Evolutionary conservation across 2,113 vertebrate genomes (phyloP).

Genomic region (Tragelaphus buxtoni): DNA sequence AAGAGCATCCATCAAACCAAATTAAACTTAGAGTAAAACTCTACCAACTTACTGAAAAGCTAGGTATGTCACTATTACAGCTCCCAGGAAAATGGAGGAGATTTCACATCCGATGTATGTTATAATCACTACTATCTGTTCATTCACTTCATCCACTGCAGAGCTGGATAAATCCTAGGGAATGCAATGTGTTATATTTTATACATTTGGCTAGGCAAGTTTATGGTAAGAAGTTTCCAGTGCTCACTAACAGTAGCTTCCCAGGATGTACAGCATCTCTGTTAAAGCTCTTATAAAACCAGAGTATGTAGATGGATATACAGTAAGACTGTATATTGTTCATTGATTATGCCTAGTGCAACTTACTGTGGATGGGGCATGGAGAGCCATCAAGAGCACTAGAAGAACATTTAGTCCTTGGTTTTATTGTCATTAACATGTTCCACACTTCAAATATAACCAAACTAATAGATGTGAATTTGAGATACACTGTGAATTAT

Average conservation of each 20-base stretch:
- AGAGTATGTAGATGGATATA: neutral
- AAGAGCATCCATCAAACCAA: conserved; percentile 14
- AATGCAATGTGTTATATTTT: conserved; percentile 29
- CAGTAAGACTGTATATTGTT: neutral
- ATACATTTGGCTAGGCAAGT: neutral
- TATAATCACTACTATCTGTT: conserved; percentile 82
- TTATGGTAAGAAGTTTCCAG: neutral
- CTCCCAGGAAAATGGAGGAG: conserved; percentile 88
- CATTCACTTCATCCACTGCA: conserved; percentile 68
- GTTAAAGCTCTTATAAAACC: neutral
- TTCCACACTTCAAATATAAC: conserved; percentile 47
- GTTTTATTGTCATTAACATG: conserved; percentile 50
- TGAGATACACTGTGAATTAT: conserved; percentile 46
- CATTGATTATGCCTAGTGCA: neutral
- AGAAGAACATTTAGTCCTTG: conserved; percentile 44
- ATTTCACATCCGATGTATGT: conserved; percentile 87
- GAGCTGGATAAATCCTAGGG: conserved; percentile 83
- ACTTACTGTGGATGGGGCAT: neutral
- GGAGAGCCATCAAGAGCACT: neutral
- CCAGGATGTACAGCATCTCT: neutral
- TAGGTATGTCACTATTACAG: conserved; percentile 87
- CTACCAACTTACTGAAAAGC: conserved; percentile 86
- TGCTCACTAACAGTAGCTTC: neutral
- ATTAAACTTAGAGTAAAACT: conserved; percentile 23
- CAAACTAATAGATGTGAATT: conserved; percentile 53